Percentiles rank a stretch among this genome's conserved stretches.
phyloP scores from a whole-genome alignment of 2,797 vertebrate species.

The Chrysolophus pictus region DNA sequence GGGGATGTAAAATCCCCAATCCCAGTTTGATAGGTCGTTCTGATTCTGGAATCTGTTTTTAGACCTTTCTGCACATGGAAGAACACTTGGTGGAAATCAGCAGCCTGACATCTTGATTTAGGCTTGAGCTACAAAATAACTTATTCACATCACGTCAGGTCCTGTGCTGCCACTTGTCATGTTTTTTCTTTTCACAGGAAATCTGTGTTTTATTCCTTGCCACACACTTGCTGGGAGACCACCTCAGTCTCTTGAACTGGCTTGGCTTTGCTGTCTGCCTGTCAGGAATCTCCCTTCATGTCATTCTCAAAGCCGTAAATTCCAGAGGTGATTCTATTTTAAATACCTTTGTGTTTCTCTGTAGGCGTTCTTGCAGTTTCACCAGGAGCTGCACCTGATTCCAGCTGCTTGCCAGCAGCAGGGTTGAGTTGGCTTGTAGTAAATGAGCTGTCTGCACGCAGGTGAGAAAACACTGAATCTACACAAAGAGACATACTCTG shows the following conservation, averaged over 20 bases:
- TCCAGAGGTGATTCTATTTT: constrained; percentile 84
- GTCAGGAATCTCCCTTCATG: constrained; percentile 90
- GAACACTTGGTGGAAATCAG: constrained; percentile 10
- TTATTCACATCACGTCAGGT: neutral
- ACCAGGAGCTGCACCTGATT: neutral
- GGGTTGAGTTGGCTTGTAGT: neutral
- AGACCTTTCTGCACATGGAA: neutral
- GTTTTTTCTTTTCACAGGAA: constrained; percentile 81
- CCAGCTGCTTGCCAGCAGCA: neutral
- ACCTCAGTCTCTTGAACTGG: constrained; percentile 89
- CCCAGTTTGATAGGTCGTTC: neutral
- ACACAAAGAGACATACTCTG: constrained; percentile 71
- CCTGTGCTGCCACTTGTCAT: neutral
- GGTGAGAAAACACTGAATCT: constrained; percentile 72
- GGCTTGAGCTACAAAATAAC: neutral
- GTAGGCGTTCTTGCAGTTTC: neutral
- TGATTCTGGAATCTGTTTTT: constrained; percentile 17
- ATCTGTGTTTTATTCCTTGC: constrained; percentile 91
- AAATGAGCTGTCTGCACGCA: constrained; percentile 23
- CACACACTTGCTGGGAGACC: constrained; percentile 87
- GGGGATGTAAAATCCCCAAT: constrained; percentile 27
- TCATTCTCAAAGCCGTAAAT: constrained; percentile 86
- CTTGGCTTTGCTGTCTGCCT: constrained; percentile 92
- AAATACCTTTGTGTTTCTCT: neutral
- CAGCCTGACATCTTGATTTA: neutral